These are phyloP conservation scores for Colinus virginianus DNA, from an alignment of 2,113 vertebrate species.

Conservation along the genomic window DNA sequence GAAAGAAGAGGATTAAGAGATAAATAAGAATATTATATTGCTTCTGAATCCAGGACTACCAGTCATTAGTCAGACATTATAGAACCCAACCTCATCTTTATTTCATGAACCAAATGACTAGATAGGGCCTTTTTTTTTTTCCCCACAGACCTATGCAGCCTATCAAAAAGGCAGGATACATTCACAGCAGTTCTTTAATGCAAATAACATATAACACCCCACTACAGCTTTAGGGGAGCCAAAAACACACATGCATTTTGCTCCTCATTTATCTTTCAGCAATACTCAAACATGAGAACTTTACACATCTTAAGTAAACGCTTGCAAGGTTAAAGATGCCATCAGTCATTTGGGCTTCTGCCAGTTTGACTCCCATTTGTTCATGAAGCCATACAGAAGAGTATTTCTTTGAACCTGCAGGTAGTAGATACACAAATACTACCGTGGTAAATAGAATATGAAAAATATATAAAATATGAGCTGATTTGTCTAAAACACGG, in stretches of 20 bases:
- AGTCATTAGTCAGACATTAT: not conserved
- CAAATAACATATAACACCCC: not conserved
- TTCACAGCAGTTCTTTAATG: not conserved
- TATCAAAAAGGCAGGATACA: not conserved
- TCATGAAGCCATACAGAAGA: not conserved
- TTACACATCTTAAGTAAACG: not conserved
- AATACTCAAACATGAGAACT: not conserved
- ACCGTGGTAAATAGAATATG: not conserved
- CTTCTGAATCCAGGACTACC: not conserved
- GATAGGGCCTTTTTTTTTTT: not conserved
- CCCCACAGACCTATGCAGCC: not conserved
- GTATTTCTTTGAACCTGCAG: not conserved
- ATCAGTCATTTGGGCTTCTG: not conserved
- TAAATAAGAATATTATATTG: not conserved
- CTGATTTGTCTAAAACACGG: not conserved
- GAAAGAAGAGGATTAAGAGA: constrained; percentile 27
- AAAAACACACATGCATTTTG: not conserved
- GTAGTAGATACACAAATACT: constrained; percentile 14
- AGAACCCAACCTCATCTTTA: not conserved
- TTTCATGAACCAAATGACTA: not conserved
- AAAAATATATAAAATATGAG: constrained; percentile 1
- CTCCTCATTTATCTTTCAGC: not conserved
- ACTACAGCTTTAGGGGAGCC: not conserved
- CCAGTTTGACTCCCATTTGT: not conserved
- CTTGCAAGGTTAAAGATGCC: not conserved